Evolutionary conservation across 2,888 invertebrate species (phyloP).

Genomic region (Sussaba pulchella): DNA sequence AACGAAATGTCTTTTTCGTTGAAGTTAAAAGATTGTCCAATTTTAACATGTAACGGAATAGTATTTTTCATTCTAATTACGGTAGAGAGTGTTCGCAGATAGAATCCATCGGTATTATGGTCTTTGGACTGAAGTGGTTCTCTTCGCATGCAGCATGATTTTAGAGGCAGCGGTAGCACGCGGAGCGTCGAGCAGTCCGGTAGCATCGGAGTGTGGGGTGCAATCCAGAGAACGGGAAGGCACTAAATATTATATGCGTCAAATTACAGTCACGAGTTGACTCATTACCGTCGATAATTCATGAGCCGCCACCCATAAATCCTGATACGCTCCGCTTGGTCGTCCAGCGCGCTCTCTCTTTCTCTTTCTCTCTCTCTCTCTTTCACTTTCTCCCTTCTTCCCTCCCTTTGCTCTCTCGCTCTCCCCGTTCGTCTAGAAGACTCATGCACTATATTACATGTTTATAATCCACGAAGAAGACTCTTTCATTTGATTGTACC

Average conservation of each 20-base stretch:
- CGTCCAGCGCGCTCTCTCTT: conserved; percentile 55
- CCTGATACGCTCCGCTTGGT: conserved; percentile 63
- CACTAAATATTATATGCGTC: conserved; percentile 69
- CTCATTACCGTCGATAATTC: conserved; percentile 72
- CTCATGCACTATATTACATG: conserved; percentile 37
- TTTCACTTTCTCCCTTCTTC: conserved; percentile 6
- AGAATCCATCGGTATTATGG: background rate
- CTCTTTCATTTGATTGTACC: too few species aligned
- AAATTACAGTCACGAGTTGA: conserved; percentile 69
- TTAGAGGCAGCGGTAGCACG: conserved; percentile 31
- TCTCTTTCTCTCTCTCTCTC: conserved; percentile 19
- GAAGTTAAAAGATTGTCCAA: too few species aligned
- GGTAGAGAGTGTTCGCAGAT: too few species aligned
- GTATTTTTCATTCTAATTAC: too few species aligned
- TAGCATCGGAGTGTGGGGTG: conserved; percentile 16
- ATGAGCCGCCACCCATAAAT: conserved; percentile 68
- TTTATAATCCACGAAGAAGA: too few species aligned
- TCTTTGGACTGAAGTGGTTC: background rate
- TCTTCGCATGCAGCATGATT: conserved; percentile 40
- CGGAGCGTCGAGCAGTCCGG: conserved; percentile 45
- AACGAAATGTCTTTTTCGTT: too few species aligned
- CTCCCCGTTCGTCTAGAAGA: conserved; percentile 26
- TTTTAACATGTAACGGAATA: too few species aligned
- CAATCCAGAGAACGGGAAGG: conserved; percentile 51
- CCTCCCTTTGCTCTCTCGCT: background rate